Evolutionary conservation across 2,888 invertebrate genomes (phyloP).

Genomic region (Hyposoter dolosus): DNA sequence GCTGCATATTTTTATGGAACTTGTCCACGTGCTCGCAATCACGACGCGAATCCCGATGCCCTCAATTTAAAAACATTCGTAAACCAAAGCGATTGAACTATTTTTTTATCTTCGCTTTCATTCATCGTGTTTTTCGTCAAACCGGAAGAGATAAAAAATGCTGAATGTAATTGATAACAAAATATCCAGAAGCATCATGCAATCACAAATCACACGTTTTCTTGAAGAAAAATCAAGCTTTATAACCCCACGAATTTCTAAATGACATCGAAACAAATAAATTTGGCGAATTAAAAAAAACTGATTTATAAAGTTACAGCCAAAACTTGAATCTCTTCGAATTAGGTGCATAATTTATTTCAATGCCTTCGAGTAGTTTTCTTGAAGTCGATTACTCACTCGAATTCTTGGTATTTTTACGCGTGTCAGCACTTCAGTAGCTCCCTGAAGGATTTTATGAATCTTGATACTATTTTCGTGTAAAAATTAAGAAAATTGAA

Average conservation of each 20-base stretch:
- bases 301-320: not conserved
- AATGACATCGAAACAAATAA: not conserved
- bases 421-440: not conserved
- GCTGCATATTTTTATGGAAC: not conserved
- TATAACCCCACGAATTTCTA: not conserved
- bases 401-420: not conserved
- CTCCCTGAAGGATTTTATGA: not conserved
- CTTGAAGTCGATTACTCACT: not conserved
- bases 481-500: not conserved
- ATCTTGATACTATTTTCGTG: not conserved
- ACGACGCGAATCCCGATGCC: too few relatives aligned
- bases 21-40: not conserved
- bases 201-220: not conserved
- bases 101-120: not conserved
- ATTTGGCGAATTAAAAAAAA: not conserved
- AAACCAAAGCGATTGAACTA: not conserved
- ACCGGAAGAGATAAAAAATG: not conserved
- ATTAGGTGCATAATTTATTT: too few relatives aligned
- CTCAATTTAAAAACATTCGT: not conserved
- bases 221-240: not conserved
- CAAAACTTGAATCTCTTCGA: not conserved
- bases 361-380: not conserved
- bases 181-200: not conserved
- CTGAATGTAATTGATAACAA: not conserved
- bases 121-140: not conserved